phyloP scores from a whole-genome alignment of 1,140 invertebrate genomes.

The Leptinotarsa defecta region DNA sequence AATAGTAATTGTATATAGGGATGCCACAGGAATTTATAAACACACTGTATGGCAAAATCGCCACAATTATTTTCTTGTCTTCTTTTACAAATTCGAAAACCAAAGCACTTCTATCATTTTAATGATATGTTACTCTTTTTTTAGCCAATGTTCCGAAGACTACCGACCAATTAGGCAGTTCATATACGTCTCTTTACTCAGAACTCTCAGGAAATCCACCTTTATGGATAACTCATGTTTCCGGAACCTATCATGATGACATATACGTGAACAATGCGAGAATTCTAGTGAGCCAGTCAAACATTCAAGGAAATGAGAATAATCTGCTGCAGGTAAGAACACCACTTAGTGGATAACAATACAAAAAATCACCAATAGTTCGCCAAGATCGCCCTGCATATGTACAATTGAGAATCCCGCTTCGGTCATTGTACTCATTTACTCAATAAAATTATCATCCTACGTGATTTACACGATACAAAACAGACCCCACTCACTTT shows the following conservation, averaged over 20 bases:
- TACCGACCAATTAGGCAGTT: slow-evolving; percentile 66
- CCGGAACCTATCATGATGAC: slow-evolving; percentile 65
- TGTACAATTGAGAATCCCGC: too few species aligned
- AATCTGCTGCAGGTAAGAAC: slow-evolving; percentile 66
- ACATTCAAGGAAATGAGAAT: slow-evolving; percentile 66
- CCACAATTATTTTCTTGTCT: not conserved
- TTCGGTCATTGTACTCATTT: too few species aligned
- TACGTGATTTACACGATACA: too few species aligned
- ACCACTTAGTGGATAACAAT: not conserved
- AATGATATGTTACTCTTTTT: slow-evolving; percentile 40
- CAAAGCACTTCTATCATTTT: not conserved
- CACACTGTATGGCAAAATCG: not conserved
- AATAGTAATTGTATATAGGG: too few species aligned
- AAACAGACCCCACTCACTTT: too few species aligned
- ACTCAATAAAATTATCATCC: too few species aligned
- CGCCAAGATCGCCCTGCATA: too few species aligned
- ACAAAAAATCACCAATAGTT: too few species aligned
- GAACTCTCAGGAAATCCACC: slow-evolving; percentile 80
- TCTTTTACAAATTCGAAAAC: not conserved
- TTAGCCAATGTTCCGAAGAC: slow-evolving; percentile 73
- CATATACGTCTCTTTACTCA: slow-evolving; percentile 66
- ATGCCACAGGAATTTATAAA: too few species aligned
- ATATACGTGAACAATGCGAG: slow-evolving; percentile 83
- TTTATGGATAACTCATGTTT: slow-evolving; percentile 74
- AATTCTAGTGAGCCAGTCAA: slow-evolving; percentile 71